Evolutionary conservation across 2,888 invertebrate species (phyloP).

Genomic region (Alitta virens): DNA sequence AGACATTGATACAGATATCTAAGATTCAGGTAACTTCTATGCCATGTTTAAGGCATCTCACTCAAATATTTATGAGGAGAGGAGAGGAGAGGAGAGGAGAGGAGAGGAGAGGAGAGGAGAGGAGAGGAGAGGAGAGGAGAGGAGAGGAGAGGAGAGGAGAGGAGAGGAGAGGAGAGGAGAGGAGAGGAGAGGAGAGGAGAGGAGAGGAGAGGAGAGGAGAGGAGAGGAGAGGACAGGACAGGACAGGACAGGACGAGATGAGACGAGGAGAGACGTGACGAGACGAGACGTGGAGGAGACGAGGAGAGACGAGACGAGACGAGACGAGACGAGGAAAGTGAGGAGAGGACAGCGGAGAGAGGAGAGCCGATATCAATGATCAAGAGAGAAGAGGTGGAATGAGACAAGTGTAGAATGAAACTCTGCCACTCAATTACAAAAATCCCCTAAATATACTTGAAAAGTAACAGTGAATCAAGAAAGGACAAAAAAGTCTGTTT

Average conservation of each 20-base stretch:
- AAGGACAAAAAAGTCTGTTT: too few relatives aligned
- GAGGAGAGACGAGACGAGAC: too few relatives aligned
- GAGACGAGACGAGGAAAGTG: not conserved
- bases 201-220: not conserved
- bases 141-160: not conserved
- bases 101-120: not conserved
- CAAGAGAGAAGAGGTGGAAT: too few relatives aligned
- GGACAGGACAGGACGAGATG: not conserved
- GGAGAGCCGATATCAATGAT: too few relatives aligned
- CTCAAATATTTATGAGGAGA: not conserved
- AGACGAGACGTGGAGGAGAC: too few relatives aligned
- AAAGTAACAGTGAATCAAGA: too few relatives aligned
- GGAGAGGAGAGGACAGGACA: not conserved
- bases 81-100: not conserved
- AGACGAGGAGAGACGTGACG: too few relatives aligned
- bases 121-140: not conserved
- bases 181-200: not conserved
- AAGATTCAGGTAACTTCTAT: not conserved
- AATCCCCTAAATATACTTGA: too few relatives aligned
- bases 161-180: not conserved
- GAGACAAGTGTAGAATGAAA: too few relatives aligned
- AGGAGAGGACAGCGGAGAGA: not conserved
- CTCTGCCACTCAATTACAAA: too few relatives aligned
- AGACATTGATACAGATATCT: not conserved
- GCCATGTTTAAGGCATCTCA: not conserved